Conservation (phyloP, 2,113 vertebrate species). For the Pygoscelis adeliae region DNA sequence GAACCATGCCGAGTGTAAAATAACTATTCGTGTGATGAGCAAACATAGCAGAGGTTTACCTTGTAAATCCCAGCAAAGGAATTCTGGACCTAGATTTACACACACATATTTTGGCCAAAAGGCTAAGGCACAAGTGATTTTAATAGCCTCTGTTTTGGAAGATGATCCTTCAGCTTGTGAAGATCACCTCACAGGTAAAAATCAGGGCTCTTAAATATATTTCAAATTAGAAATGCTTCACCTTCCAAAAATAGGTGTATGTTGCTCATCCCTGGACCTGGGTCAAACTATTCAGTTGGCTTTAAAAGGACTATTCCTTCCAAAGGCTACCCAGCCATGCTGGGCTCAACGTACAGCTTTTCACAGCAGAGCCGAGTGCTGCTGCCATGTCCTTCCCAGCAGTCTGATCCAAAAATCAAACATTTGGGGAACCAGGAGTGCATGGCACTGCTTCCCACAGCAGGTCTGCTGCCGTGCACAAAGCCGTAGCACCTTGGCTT, state of each 20-base stretch:
- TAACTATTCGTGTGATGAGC: background rate
- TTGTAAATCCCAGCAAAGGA: background rate
- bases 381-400: background rate
- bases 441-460: rapidly evolving
- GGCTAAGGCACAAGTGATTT: background rate
- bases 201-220: background rate
- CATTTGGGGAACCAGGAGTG: background rate
- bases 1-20: background rate
- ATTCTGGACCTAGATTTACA: background rate
- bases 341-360: background rate
- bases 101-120: background rate
- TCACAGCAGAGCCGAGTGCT: background rate
- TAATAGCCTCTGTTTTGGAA: background rate
- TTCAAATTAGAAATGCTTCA: background rate
- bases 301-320: background rate
- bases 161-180: background rate
- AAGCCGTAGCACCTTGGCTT: background rate
- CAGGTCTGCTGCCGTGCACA: background rate
- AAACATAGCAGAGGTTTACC: background rate
- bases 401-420: background rate
- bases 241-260: background rate
- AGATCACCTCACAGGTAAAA: background rate
- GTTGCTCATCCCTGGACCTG: background rate
- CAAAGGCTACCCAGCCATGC: background rate
- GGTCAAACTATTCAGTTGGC: background rate